Evolutionary conservation across 2,113 vertebrate species (phyloP).

Genomic region (Mobula birostris): DNA sequence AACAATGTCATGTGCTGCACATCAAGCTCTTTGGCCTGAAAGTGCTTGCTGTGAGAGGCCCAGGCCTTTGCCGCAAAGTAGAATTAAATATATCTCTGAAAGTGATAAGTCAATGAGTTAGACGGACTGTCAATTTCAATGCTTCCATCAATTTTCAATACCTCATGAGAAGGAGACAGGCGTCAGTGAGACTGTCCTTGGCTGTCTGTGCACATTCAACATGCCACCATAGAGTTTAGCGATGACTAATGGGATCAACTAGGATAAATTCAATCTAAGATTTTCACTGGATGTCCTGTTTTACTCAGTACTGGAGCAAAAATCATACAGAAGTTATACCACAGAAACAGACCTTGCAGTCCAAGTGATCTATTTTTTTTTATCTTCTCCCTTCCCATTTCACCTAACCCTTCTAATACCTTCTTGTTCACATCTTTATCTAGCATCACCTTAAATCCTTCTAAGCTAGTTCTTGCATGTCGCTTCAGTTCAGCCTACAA

Average conservation of each 20-base stretch:
- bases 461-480: background rate
- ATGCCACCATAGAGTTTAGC: no score
- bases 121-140: background rate
- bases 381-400: background rate
- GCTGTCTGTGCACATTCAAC: no score
- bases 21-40: background rate
- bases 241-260: background rate
- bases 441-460: background rate
- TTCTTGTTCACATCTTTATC: background rate
- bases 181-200: background rate
- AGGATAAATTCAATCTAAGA: slow-evolving; percentile 2
- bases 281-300: no score
- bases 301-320: background rate
- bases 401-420: background rate
- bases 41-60: background rate
- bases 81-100: background rate
- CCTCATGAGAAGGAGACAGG: background rate
- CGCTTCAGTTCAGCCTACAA: background rate
- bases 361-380: background rate
- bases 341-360: background rate
- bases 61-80: background rate
- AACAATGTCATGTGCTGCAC: background rate
- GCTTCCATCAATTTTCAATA: background rate
- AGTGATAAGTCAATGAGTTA: background rate
- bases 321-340: no score